These are phyloP conservation scores for Ctenopoma multispine DNA, from an alignment of 2,797 vertebrate species.

Conservation along the genomic window DNA sequence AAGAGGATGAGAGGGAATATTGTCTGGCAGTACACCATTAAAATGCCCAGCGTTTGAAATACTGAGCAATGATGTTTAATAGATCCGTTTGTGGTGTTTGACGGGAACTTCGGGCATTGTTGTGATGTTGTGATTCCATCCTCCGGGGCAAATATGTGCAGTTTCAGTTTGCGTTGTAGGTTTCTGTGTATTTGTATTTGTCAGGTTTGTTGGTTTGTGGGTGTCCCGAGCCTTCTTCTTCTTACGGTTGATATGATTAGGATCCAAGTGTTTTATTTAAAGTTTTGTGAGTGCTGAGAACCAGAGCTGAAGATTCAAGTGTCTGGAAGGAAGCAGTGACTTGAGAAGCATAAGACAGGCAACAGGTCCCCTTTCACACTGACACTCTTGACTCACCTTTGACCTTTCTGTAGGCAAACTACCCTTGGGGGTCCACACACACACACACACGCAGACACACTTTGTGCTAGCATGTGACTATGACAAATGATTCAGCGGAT, in stretches of 20 bases:
- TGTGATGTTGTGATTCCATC: conserved; percentile 25
- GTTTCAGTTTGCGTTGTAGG: not conserved
- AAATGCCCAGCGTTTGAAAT: conserved; percentile 68
- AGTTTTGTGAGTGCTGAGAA: not conserved
- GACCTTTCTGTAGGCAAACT: conserved; percentile 81
- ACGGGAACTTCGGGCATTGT: conserved; percentile 14
- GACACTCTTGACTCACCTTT: conserved; percentile 80
- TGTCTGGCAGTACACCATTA: conserved; percentile 60
- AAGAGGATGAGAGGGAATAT: conserved; percentile 72
- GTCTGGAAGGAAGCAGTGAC: conserved; percentile 65
- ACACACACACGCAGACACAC: conserved; percentile 35
- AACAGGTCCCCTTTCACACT: conserved; percentile 79
- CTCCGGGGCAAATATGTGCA: not conserved
- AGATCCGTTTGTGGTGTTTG: conserved; percentile 42
- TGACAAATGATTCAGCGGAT: conserved; percentile 66
- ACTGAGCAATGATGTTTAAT: conserved; percentile 47
- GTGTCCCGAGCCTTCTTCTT: not conserved
- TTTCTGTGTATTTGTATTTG: conserved; percentile 2
- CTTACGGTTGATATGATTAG: not conserved
- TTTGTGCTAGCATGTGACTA: conserved; percentile 42
- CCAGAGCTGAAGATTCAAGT: conserved; percentile 42
- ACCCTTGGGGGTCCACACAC: conserved; percentile 63
- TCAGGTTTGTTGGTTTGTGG: not conserved
- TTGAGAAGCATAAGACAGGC: conserved; percentile 63
- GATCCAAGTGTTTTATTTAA: not conserved